These are phyloP conservation scores for Sebastes dallii DNA, from an alignment of 2,797 vertebrate species.

Conservation along the genomic window DNA sequence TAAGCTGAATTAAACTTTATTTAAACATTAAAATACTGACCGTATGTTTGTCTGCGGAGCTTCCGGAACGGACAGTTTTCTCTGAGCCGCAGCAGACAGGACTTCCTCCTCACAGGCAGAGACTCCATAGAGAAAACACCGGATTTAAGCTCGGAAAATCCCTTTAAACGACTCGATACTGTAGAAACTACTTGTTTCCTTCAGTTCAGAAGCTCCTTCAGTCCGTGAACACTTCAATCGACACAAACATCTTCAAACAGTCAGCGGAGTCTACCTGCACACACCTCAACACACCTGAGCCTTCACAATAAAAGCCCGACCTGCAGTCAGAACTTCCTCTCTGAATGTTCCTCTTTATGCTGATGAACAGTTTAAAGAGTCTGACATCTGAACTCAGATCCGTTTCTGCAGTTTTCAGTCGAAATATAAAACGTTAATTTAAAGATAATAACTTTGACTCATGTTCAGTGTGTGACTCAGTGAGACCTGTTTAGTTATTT, in stretches of 20 bases:
- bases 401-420: background rate
- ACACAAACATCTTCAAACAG: background rate
- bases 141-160: background rate
- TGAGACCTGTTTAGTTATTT: too few relatives aligned
- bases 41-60: constrained; percentile 49
- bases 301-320: constrained; percentile 40
- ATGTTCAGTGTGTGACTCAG: background rate
- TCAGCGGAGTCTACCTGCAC: background rate
- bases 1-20: too few relatives aligned
- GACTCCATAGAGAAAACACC: background rate
- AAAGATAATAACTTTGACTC: background rate
- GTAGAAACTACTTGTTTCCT: background rate
- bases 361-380: background rate
- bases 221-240: background rate
- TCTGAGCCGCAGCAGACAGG: constrained; percentile 60
- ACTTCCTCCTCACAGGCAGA: constrained; percentile 47
- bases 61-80: constrained; percentile 63
- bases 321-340: background rate
- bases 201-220: background rate
- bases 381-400: background rate
- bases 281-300: background rate
- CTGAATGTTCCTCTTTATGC: too few relatives aligned
- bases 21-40: constrained; percentile 7
- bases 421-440: background rate
- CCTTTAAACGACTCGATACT: background rate